Evolutionary conservation across 2,113 vertebrate genomes (phyloP).

Genomic region (Amblyornis subalaris): DNA sequence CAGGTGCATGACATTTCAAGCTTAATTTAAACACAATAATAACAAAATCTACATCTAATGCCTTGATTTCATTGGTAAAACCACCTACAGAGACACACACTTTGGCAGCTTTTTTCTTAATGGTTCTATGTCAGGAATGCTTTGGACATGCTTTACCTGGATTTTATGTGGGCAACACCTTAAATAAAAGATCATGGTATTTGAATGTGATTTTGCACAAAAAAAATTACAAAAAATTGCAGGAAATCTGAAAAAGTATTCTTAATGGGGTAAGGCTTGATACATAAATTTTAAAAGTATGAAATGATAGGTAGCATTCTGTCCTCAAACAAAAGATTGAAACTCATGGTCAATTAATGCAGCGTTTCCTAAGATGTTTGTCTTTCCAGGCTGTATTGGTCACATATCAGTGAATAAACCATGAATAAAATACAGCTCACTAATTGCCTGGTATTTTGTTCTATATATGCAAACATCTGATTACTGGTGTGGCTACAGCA

Average conservation of each 20-base stretch:
- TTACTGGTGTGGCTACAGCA: not conserved
- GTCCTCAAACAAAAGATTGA: slow-evolving; percentile 5
- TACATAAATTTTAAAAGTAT: not conserved
- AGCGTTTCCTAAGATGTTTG: not conserved
- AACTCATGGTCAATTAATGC: not conserved
- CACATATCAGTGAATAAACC: not conserved
- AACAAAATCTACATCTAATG: slow-evolving; percentile 1
- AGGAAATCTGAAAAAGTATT: not conserved
- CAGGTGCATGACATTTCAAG: slow-evolving; percentile 31
- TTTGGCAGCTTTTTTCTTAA: not conserved
- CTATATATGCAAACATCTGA: not conserved
- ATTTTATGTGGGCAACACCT: slow-evolving; percentile 29
- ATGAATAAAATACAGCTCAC: not conserved
- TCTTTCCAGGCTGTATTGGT: not conserved
- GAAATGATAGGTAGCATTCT: not conserved
- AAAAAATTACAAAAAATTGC: not conserved
- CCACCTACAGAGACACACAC: not conserved
- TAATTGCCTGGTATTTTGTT: not conserved
- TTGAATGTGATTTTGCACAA: slow-evolving; percentile 39
- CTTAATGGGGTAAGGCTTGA: not conserved
- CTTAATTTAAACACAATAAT: slow-evolving; percentile 32
- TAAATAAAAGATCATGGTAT: slow-evolving; percentile 52
- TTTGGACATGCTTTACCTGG: slow-evolving; percentile 34
- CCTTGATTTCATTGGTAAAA: slow-evolving; percentile 47
- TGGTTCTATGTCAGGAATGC: slow-evolving; percentile 22